Base-by-base conservation (phyloP, 1,140 invertebrate genomes). In the Phenacoccus solenopsis region DNA sequence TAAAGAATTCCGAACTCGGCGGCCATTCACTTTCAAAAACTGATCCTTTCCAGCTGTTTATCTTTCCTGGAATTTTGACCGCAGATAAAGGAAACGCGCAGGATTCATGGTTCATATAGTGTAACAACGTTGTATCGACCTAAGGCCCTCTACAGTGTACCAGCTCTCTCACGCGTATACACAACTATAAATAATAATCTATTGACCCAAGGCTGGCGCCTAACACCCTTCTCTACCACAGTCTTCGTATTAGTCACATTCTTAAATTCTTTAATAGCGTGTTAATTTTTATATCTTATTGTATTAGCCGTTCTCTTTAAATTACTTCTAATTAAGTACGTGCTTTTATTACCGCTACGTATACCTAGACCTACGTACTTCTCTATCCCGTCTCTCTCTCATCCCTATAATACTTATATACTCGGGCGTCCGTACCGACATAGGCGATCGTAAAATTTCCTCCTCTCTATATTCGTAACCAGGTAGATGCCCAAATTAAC, bases 121-220 rank as follows among this genome's bases (percentile, higher is more conserved):
- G 38, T 5, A 49, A 49, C 13, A 49, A 49, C 38, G 38, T 10
- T 10, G 38, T n/a, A 16, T 49, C 3, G 38, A 16, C n/a, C n/a
- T n/a, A n/a, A n/a, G n/a, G n/a, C n/a, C n/a, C n/a, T n/a, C n/a
- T n/a, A n/a, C n/a, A n/a, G n/a, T n/a, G n/a, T n/a, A n/a, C n/a
- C n/a, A n/a, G n/a, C n/a, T n/a, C n/a, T 49, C 38, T 49, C 38
- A 49, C 38, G 38, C 38, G 16, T 49, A 49, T 49, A n/a, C n/a
- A n/a, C n/a, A 49, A 49, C 38, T 49, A 49, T 49, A 49, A 49
- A 49, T 49, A 49, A 49, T 49, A 49, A 49, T 49, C 38, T 49
- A 49, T 49, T 49, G 38, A 49, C 38, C 38, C 38, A 49, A 49
- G 38, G 38, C 38, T 49, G 38, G 38, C 38, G 38, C 38, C 38